phyloP scores from a whole-genome alignment of 2,113 vertebrate genomes.

The Hucho hucho region DNA sequence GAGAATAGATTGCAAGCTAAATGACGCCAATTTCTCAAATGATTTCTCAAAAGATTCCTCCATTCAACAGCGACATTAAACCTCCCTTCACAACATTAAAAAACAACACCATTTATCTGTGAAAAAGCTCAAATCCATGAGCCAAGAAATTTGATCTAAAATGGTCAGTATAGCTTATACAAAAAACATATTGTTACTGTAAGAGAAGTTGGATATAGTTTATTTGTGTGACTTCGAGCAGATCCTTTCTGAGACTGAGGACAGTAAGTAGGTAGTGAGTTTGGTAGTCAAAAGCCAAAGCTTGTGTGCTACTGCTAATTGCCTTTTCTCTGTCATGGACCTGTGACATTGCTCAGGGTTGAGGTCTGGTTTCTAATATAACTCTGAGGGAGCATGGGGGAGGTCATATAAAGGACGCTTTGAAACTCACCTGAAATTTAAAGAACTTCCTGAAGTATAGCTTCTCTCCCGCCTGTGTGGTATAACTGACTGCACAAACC shows the following conservation, averaged over 20 bases:
- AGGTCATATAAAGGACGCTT: not conserved
- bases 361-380: constrained; percentile 2
- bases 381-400: not conserved
- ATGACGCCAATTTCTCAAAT: constrained; percentile 54
- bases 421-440: constrained; percentile 92
- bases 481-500: constrained; percentile 98
- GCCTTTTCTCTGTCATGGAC: constrained; percentile 30
- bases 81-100: not conserved
- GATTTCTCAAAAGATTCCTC: constrained; percentile 52
- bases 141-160: not conserved
- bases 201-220: no score
- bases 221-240: not conserved
- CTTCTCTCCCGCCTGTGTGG: constrained; percentile 92
- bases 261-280: not conserved
- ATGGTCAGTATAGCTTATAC: not conserved
- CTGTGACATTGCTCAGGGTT: constrained; percentile 59
- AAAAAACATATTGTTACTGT: no score
- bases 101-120: not conserved
- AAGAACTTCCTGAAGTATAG: constrained; percentile 99
- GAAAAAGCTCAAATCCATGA: not conserved
- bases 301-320: constrained; percentile 44
- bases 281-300: not conserved
- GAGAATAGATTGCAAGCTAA: constrained; percentile 78
- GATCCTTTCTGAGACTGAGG: constrained; percentile 1
- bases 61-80: constrained; percentile 22